phyloP scores from a whole-genome alignment of 2,888 invertebrate genomes.

The Heliconius ethilla region DNA sequence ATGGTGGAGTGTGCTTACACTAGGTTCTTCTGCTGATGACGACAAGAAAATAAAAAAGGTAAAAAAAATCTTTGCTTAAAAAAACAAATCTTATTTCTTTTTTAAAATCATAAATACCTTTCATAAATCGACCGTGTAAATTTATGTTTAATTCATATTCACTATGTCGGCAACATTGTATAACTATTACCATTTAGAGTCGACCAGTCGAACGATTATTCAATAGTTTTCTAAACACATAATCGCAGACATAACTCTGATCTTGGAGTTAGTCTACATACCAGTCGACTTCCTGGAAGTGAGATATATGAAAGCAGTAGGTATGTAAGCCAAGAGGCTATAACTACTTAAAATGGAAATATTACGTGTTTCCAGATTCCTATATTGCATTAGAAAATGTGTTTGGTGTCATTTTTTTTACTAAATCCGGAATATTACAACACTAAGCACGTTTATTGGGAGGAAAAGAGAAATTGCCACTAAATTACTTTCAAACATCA shows the following conservation, averaged over 20 bases:
- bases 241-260: neutral
- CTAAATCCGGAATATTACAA: neutral
- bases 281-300: conserved; percentile 14
- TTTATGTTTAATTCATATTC: neutral
- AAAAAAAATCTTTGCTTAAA: neutral
- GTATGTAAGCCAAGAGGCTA: conserved; percentile 22
- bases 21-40: no score
- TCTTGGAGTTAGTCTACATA: conserved; percentile 6
- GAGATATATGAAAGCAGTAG: conserved; percentile 11
- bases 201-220: neutral
- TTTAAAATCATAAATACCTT: neutral
- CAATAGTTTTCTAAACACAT: neutral
- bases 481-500: no score
- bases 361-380: conserved; percentile 31
- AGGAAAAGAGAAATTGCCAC: no score
- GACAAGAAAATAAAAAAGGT: no score
- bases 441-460: neutral
- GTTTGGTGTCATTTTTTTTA: neutral
- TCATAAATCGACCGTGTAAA: neutral
- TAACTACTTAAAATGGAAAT: conserved; percentile 25
- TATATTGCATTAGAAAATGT: conserved; percentile 11
- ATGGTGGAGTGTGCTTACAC: no score
- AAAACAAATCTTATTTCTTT: neutral
- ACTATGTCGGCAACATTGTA: neutral
- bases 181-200: neutral